Conservation (phyloP, 2,888 invertebrate species). For the Syritta pipiens region DNA sequence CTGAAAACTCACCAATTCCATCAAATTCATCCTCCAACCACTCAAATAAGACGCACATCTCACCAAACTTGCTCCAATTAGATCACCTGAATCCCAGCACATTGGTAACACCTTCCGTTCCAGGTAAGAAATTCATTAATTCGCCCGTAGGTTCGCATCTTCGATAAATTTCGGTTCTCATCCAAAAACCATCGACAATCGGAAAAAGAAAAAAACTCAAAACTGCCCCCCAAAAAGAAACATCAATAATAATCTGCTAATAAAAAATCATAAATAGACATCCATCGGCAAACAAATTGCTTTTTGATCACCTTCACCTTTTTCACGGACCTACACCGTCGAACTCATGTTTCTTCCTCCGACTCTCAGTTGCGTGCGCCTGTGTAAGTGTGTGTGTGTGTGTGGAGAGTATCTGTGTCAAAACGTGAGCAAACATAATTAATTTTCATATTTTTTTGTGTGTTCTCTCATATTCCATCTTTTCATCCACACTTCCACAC, state of each 20-base stretch:
- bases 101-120: slow-evolving; percentile 54
- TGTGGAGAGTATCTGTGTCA: slow-evolving; percentile 43
- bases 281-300: slow-evolving; percentile 37
- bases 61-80: slow-evolving; percentile 51
- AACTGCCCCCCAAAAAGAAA: background rate
- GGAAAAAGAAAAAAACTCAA: slow-evolving; percentile 1
- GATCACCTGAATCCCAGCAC: slow-evolving; percentile 16
- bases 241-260: slow-evolving; percentile 31
- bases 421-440: slow-evolving; percentile 69
- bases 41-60: too few relatives aligned
- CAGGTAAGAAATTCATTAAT: slow-evolving; percentile 57
- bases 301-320: slow-evolving; percentile 35
- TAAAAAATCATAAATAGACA: slow-evolving; percentile 41
- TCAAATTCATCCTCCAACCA: too few relatives aligned
- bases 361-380: too few relatives aligned
- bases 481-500: slow-evolving; percentile 61
- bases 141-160: slow-evolving; percentile 59
- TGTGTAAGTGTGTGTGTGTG: too few relatives aligned
- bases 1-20: too few relatives aligned
- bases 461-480: slow-evolving; percentile 42
- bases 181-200: slow-evolving; percentile 15
- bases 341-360: slow-evolving; percentile 5
- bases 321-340: background rate
- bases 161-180: slow-evolving; percentile 33
- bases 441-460: slow-evolving; percentile 52